Conservation (phyloP, 2,797 vertebrate genomes). For the Eulemur albifrons region DNA sequence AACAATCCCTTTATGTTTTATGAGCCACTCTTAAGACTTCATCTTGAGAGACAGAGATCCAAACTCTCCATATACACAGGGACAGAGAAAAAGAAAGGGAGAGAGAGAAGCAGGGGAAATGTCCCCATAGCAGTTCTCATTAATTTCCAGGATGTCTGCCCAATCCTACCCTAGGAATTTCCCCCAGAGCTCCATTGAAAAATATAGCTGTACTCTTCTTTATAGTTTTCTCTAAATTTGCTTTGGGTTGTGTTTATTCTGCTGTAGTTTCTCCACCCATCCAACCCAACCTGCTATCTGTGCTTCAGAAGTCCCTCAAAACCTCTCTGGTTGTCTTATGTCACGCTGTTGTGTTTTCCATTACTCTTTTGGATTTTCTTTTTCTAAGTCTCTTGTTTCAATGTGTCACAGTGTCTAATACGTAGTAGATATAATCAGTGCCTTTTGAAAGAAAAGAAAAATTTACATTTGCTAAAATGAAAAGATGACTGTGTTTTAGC, state of each 20-base stretch:
- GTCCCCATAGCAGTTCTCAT: background rate
- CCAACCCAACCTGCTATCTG: background rate
- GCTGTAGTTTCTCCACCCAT: background rate
- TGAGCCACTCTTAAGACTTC: background rate
- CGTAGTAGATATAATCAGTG: background rate
- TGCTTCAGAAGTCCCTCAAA: background rate
- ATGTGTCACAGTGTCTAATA: background rate
- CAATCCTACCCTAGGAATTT: background rate
- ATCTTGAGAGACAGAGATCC: background rate
- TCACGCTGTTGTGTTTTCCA: background rate
- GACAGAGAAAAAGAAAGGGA: background rate
- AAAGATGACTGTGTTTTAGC: background rate
- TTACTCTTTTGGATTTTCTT: background rate
- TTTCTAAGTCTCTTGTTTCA: background rate
- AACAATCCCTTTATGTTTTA: background rate
- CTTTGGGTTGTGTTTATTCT: background rate
- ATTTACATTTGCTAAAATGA: background rate
- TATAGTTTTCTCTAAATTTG: background rate
- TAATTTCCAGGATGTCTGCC: background rate
- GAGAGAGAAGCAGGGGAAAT: too few species aligned
- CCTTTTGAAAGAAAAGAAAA: slow-evolving; percentile 26
- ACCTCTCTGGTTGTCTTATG: background rate
- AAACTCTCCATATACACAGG: background rate
- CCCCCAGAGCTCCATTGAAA: background rate
- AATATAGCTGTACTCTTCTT: background rate